Base-by-base conservation (phyloP, 2,797 vertebrate genomes). In the Choloepus didactylus region DNA sequence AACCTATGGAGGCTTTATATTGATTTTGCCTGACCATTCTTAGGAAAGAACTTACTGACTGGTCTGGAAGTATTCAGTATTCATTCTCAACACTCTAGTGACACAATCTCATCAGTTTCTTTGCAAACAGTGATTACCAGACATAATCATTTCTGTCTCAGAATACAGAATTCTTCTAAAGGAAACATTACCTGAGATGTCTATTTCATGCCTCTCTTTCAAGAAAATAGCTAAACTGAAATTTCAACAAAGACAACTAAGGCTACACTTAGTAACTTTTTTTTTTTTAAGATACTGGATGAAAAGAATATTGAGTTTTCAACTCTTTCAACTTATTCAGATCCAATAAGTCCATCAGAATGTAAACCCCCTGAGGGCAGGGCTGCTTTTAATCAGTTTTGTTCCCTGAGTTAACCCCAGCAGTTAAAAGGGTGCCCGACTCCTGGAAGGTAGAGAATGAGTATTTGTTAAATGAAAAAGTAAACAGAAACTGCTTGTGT, bases 81-180 rank as follows among this genome's bases (percentile, higher is more conserved):
- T 95, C 41, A 56, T 86, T 67, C 66, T 38, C 75, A 95, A 95
- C 90, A 21, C 75, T 87, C 70, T 69, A 75, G 66, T 92, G 87
- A 89, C 96, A 96, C 51, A 51, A n/a, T 83, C 82, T 80, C 60
- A 35, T 93, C 93, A n/a, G 54, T 35, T 54, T 88, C 80, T 88
- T 49, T 66, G 35, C 29, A 96, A 94, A 96, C 59, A 72, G 69
- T 89, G 89, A 96, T 91, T 94, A 84, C 60, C 60, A 95, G 69
- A 85, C 76, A 84, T 81, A 92, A 23, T 77, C 49, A 64, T 73
- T 89, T 77, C 81, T 94, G 92, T 87, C 94, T 49, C 29, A 66
- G 91, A 75, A 84, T 87, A 27, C 69, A 51, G 72, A 81, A 51
- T 92, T 94, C 29, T 79, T 85, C 88, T 75, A 46, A 94, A 94